Percentiles rank a stretch among this genome's conserved stretches.
Conservation (phyloP, 2,888 invertebrate genomes). For the Papilio elwesi region DNA sequence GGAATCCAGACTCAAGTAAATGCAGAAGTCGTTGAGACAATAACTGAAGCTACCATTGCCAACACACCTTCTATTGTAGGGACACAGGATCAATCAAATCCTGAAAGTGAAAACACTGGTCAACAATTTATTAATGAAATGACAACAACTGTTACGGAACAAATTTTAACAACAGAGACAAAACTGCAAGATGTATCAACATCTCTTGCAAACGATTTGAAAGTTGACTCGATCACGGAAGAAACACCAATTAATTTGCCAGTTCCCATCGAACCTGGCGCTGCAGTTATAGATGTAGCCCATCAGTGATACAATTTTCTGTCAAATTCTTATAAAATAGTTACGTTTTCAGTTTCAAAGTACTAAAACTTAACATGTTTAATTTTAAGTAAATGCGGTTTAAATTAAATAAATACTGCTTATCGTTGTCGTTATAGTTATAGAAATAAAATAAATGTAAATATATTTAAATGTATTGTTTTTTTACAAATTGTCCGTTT, state of each 20-base stretch:
- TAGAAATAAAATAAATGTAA: background rate
- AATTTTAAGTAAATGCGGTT: background rate
- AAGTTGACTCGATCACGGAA: background rate
- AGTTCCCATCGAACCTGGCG: conserved; percentile 62
- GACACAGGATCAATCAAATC: background rate
- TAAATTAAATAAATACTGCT: background rate
- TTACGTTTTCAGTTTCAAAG: background rate
- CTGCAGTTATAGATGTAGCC: conserved; percentile 65
- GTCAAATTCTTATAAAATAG: background rate
- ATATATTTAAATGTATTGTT: background rate
- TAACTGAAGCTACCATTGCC: background rate
- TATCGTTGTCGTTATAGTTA: conserved; percentile 8
- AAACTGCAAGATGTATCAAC: background rate
- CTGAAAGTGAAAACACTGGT: background rate
- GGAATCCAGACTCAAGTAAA: background rate
- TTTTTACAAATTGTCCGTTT: background rate
- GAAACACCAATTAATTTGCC: conserved; percentile 42
- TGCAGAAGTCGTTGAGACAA: background rate
- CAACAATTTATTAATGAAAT: conserved; percentile 18
- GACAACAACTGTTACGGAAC: conserved; percentile 20
- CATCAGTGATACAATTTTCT: conserved; percentile 54
- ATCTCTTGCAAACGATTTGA: background rate
- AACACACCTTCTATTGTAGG: background rate
- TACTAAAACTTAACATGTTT: background rate
- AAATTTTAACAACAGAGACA: conserved; percentile 12